These are phyloP conservation scores for Epirrhoe alternata DNA, from an alignment of 2,888 invertebrate species.

Conservation along the genomic window DNA sequence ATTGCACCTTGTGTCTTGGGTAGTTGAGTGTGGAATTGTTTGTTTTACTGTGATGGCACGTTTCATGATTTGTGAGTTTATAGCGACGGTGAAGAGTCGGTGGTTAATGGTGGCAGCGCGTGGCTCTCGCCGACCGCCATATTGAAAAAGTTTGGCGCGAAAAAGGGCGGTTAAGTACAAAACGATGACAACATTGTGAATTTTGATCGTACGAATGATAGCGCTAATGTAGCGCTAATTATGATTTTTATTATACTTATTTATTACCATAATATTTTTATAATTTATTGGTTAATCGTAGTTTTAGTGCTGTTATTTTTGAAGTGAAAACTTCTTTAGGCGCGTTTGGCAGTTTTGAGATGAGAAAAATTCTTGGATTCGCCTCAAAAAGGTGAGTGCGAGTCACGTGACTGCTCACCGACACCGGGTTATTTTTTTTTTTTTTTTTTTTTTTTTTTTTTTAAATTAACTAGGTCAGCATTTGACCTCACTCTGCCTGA, in stretches of 20 bases:
- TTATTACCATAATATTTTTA: background rate
- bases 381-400: too few relatives aligned
- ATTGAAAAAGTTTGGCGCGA: conserved; percentile 84
- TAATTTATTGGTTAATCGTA: too few relatives aligned
- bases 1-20: conserved; percentile 56
- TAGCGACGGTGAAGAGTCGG: conserved; percentile 85
- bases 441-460: too few relatives aligned
- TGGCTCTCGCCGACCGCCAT: conserved; percentile 80
- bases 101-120: conserved; percentile 84
- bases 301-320: too few relatives aligned
- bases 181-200: conserved; percentile 49
- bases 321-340: too few relatives aligned
- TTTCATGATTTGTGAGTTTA: conserved; percentile 86
- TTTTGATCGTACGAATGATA: conserved; percentile 42
- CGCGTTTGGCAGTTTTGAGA: too few relatives aligned
- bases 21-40: conserved; percentile 60
- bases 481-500: too few relatives aligned
- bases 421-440: too few relatives aligned
- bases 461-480: too few relatives aligned
- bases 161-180: conserved; percentile 69
- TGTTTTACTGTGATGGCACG: conserved; percentile 64
- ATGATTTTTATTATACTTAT: background rate
- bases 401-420: too few relatives aligned
- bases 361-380: too few relatives aligned
- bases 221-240: conserved; percentile 14